Evolutionary conservation across 2,888 invertebrate species (phyloP).

Genomic region (Plagodis dolabraria): DNA sequence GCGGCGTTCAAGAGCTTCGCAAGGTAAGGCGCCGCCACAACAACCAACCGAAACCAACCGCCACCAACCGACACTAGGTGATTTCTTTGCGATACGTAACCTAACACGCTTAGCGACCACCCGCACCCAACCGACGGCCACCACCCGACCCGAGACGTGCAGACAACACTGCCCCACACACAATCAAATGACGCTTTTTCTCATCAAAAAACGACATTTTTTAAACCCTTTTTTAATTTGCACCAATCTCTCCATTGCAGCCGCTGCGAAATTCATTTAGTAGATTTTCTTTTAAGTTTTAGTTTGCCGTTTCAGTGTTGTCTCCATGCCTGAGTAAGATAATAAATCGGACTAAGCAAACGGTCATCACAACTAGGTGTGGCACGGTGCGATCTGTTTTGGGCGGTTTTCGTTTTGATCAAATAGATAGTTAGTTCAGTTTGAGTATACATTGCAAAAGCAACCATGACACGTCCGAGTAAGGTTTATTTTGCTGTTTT

Average conservation of each 20-base stretch:
- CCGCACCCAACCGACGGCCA: slow-evolving; percentile 71
- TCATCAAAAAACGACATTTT: slow-evolving; percentile 3
- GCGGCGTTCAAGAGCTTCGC: slow-evolving; percentile 99
- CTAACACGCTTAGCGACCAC: slow-evolving; percentile 73
- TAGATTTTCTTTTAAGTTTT: slow-evolving; percentile 5
- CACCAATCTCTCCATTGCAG: slow-evolving; percentile 11
- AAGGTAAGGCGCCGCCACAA: slow-evolving; percentile 91
- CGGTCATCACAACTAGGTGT: slow-evolving; percentile 81
- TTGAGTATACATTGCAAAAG: background rate
- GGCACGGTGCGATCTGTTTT: slow-evolving; percentile 70
- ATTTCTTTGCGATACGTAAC: slow-evolving; percentile 83
- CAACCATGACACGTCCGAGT: background rate
- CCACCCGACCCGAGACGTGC: slow-evolving; percentile 41
- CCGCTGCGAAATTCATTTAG: slow-evolving; percentile 26
- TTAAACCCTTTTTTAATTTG: slow-evolving; percentile 2
- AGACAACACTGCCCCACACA: slow-evolving; percentile 36
- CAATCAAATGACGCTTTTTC: slow-evolving; percentile 1
- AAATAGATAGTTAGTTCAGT: background rate
- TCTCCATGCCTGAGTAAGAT: slow-evolving; percentile 64
- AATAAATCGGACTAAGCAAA: slow-evolving; percentile 74
- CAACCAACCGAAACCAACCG: slow-evolving; percentile 71
- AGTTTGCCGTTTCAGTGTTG: slow-evolving; percentile 56
- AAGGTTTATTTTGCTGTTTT: background rate
- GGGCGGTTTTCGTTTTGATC: background rate
- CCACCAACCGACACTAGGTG: slow-evolving; percentile 83